A percentile compares a stretch with the other conserved stretches of the same genome.
Conservation (phyloP, 2,113 vertebrate species). For the Sigmodon hispidus region DNA sequence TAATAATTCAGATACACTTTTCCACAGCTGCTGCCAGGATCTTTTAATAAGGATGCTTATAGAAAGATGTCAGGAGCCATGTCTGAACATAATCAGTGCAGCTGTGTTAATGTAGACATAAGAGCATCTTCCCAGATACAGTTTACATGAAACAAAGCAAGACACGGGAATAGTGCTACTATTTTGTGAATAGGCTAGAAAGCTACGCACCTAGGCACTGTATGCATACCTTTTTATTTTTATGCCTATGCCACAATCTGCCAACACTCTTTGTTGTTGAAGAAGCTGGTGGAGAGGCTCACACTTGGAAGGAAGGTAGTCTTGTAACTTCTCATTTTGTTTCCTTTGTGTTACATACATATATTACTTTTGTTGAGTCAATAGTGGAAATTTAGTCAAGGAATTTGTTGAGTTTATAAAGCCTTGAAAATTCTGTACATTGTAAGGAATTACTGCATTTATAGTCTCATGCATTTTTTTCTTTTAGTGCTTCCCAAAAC, state of each 20-base stretch:
- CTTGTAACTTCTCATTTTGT: not conserved
- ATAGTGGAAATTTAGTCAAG: not conserved
- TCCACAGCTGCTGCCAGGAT: not conserved
- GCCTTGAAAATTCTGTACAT: not conserved
- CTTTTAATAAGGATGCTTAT: not conserved
- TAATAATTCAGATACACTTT: not conserved
- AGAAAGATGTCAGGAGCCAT: not conserved
- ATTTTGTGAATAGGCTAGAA: not conserved
- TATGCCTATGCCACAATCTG: not conserved
- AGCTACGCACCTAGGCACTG: not conserved
- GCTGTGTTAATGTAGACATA: not conserved
- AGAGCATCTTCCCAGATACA: not conserved
- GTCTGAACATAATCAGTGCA: not conserved
- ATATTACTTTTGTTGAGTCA: conserved; percentile 25
- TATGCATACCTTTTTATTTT: not conserved
- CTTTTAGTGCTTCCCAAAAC: not conserved
- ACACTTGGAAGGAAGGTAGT: not conserved
- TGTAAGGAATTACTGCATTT: not conserved
- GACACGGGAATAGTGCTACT: not conserved
- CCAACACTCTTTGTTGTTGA: not conserved
- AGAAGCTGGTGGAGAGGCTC: not conserved
- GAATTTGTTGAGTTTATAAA: conserved; percentile 40
- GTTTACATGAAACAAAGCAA: not conserved
- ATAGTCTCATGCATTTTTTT: conserved; percentile 25
- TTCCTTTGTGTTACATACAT: not conserved